Conservation (phyloP, 2,888 invertebrate species). For the Plebejus argus region DNA sequence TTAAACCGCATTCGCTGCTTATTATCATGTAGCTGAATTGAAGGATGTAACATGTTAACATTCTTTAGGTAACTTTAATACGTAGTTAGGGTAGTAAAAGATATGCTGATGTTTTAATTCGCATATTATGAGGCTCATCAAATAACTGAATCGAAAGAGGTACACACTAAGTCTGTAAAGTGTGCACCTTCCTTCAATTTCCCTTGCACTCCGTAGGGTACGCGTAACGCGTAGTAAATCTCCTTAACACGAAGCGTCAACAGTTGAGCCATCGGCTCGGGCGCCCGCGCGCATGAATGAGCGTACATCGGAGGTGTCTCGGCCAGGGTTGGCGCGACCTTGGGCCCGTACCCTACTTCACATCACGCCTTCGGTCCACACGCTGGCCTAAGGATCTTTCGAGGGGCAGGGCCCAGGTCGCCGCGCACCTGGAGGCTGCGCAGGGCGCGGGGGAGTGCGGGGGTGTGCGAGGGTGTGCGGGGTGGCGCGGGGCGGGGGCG, state of each 20-base stretch:
- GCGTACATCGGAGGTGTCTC: slow-evolving; percentile 39
- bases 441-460: slow-evolving; percentile 48
- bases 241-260: neutral
- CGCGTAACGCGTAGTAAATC: neutral
- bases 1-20: too few species aligned
- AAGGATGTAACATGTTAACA: too few species aligned
- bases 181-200: too few species aligned
- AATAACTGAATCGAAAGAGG: neutral
- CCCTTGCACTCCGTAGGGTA: neutral
- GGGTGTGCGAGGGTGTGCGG: slow-evolving; percentile 53
- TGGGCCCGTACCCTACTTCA: slow-evolving; percentile 58
- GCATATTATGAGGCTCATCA: too few species aligned
- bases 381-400: slow-evolving; percentile 46
- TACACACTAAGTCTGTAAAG: too few species aligned
- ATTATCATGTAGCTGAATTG: too few species aligned
- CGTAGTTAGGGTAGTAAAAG: too few species aligned
- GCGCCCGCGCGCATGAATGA: slow-evolving; percentile 7
- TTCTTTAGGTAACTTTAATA: too few species aligned
- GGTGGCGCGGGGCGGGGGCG: slow-evolving; percentile 43
- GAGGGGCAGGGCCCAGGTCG: slow-evolving; percentile 53
- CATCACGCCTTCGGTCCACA: slow-evolving; percentile 37
- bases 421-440: slow-evolving; percentile 62
- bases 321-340: slow-evolving; percentile 64
- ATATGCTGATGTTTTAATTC: too few species aligned
- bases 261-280: neutral